Evolutionary conservation across 1,140 invertebrate species (phyloP).

Genomic region (Atopsyche davidsoni): DNA sequence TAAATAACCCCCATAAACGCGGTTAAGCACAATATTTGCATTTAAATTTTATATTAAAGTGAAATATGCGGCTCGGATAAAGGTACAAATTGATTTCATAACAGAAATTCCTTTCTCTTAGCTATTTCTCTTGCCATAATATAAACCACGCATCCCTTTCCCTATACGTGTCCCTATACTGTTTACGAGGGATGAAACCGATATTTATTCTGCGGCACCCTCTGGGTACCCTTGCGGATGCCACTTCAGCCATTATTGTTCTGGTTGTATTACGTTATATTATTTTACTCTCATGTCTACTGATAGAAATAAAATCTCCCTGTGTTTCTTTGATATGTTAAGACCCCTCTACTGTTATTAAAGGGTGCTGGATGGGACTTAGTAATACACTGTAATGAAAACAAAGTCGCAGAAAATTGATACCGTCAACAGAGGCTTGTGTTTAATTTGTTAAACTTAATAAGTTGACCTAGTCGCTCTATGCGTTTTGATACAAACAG

Average conservation of each 20-base stretch:
- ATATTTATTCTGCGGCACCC: slow-evolving; percentile 23
- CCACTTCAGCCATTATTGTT: slow-evolving; percentile 23
- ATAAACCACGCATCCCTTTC: background rate
- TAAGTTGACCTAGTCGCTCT: no score
- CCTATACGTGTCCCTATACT: slow-evolving; percentile 12
- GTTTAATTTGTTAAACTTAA: no score
- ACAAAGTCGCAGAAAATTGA: no score
- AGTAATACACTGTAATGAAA: no score
- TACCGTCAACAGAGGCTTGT: no score
- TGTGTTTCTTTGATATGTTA: slow-evolving; percentile 21
- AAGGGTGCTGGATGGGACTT: no score
- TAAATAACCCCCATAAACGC: no score
- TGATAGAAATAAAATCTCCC: slow-evolving; percentile 19
- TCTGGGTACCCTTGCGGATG: slow-evolving; percentile 14
- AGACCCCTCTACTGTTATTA: no score
- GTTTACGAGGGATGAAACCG: slow-evolving; percentile 21
- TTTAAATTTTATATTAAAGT: background rate
- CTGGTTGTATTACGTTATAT: slow-evolving; percentile 20
- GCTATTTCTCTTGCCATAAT: slow-evolving; percentile 5
- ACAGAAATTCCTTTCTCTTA: background rate
- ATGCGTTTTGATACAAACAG: no score
- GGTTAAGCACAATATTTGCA: no score
- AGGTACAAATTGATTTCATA: slow-evolving; percentile 6
- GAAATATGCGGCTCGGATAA: background rate
- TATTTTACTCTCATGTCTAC: slow-evolving; percentile 11